These are phyloP conservation scores for Amazona guildingii DNA, from an alignment of 2,113 vertebrate genomes.

Conservation along the genomic window DNA sequence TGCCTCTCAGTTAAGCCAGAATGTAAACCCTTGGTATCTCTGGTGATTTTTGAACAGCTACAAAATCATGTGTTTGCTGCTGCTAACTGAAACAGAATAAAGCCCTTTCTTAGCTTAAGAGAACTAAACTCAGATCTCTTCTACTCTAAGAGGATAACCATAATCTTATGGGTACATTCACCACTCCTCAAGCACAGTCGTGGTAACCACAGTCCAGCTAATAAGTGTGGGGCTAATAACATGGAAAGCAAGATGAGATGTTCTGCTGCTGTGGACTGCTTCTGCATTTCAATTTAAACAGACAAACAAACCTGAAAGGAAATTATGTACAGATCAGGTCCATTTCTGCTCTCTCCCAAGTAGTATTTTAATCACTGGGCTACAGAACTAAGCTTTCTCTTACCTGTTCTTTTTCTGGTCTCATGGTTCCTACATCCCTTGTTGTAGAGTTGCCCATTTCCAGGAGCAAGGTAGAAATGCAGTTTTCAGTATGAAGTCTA, in stretches of 20 bases:
- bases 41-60: neutral
- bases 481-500: neutral
- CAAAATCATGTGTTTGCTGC: neutral
- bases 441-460: neutral
- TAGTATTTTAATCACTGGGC: neutral
- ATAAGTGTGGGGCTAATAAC: neutral
- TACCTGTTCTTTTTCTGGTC: neutral
- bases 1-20: neutral
- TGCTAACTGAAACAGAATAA: neutral
- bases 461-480: neutral
- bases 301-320: neutral
- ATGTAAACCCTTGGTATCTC: neutral
- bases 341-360: neutral
- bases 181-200: neutral
- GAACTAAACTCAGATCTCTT: neutral
- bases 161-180: neutral
- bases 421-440: neutral
- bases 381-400: neutral
- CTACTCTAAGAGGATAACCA: neutral
- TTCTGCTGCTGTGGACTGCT: neutral
- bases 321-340: neutral
- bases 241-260: neutral
- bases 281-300: neutral
- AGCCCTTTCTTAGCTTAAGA: neutral
- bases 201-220: neutral